Percentiles rank a stretch among this genome's conserved stretches.
These are phyloP conservation scores for Caenorhabditis doughertyi DNA, from an alignment of 2,888 invertebrate genomes.

Conservation along the genomic window DNA sequence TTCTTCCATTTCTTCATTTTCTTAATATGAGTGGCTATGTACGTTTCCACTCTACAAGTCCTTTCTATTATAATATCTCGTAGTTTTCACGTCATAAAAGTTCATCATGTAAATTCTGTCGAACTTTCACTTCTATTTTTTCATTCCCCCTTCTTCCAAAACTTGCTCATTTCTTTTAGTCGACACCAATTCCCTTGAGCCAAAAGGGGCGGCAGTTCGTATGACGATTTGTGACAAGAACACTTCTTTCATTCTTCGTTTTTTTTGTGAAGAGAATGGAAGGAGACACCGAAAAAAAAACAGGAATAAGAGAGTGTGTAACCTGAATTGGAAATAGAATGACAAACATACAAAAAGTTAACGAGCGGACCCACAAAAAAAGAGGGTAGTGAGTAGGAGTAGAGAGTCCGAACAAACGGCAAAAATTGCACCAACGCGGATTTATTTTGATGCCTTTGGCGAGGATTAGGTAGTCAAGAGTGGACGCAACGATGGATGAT, in stretches of 20 bases:
- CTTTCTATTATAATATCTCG: background rate
- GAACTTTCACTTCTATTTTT: constrained; percentile 5
- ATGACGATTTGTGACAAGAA: constrained; percentile 62
- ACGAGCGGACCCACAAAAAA: constrained; percentile 21
- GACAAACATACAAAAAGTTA: constrained; percentile 50
- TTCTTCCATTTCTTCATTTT: background rate
- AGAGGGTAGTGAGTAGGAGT: background rate
- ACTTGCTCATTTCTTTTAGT: background rate
- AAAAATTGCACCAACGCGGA: constrained; percentile 50
- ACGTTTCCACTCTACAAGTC: constrained; percentile 46
- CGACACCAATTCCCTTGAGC: constrained; percentile 46
- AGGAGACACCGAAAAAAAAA: background rate
- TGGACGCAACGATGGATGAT: constrained; percentile 48
- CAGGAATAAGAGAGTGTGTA: constrained; percentile 1
- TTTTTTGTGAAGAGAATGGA: background rate
- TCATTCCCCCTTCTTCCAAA: background rate
- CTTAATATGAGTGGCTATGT: constrained; percentile 43
- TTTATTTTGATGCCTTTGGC: constrained; percentile 60
- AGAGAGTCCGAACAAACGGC: constrained; percentile 2
- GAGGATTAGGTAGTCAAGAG: constrained; percentile 54
- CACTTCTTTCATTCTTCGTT: constrained; percentile 27
- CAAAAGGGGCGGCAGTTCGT: constrained; percentile 29
- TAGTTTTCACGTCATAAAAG: constrained; percentile 31
- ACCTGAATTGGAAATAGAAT: constrained; percentile 42
- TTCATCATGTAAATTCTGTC: constrained; percentile 35